A percentile compares a stretch with the other conserved stretches of the same genome.
These are phyloP conservation scores for Marcusenius ussheri DNA, from an alignment of 2,113 vertebrate species.

Conservation along the genomic window DNA sequence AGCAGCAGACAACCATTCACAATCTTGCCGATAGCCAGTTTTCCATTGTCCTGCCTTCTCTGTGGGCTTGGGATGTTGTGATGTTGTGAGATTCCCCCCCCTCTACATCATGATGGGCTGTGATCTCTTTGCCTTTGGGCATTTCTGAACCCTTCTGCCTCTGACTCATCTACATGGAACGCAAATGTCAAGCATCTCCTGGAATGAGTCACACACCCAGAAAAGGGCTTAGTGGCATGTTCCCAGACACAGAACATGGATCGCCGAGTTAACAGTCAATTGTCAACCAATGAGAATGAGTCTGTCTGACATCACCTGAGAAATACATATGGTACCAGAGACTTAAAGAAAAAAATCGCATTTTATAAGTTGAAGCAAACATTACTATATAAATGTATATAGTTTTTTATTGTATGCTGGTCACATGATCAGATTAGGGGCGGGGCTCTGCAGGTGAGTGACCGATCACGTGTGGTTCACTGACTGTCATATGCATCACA, in stretches of 20 bases:
- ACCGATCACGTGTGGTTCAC: neutral
- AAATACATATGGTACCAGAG: neutral
- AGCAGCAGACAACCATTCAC: no score
- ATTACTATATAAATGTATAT: no score
- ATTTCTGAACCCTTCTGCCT: constrained; percentile 6
- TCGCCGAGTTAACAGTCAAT: neutral
- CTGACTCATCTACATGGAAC: constrained; percentile 24
- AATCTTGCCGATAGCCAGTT: no score
- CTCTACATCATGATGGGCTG: neutral
- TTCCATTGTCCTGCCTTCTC: neutral
- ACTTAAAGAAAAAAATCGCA: no score
- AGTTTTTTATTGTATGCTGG: neutral
- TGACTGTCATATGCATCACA: no score
- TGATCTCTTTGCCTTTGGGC: neutral
- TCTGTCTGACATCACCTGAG: neutral
- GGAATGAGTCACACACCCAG: neutral
- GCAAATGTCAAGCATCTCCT: constrained; percentile 23
- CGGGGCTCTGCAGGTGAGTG: neutral
- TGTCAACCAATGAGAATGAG: neutral
- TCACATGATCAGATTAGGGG: neutral
- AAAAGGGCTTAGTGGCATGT: neutral
- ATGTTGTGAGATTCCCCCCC: neutral
- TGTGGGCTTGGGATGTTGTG: neutral
- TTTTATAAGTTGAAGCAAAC: no score
- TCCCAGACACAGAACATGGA: neutral